Conservation (phyloP, 1,140 invertebrate genomes). For the Drosophila setifemur region DNA sequence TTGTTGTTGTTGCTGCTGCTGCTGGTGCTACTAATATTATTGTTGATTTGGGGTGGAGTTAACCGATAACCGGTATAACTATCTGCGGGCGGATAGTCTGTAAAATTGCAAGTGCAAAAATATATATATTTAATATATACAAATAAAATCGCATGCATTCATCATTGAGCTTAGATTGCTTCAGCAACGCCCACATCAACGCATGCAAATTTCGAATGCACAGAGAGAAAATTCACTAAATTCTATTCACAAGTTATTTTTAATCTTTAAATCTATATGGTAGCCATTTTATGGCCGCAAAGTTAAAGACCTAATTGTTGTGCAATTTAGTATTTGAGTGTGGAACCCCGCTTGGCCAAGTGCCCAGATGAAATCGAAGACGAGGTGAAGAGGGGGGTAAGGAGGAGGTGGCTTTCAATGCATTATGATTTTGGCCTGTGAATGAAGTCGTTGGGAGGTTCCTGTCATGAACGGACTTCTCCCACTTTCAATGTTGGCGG, state of each 20-base stretch:
- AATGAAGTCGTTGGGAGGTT: conserved; percentile 41
- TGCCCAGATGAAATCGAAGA: conserved; percentile 1
- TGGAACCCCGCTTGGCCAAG: conserved; percentile 12
- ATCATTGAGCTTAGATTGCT: conserved; percentile 66
- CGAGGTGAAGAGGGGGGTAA: not conserved
- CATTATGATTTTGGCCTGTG: conserved; percentile 15
- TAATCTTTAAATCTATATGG: not conserved
- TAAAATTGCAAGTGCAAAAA: conserved; percentile 31
- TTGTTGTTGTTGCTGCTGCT: conserved; percentile 86
- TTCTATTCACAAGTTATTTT: not conserved
- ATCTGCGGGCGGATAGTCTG: conserved; percentile 76
- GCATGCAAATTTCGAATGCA: conserved; percentile 24
- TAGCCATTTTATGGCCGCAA: not conserved
- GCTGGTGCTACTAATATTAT: conserved; percentile 89
- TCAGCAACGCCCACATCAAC: conserved; percentile 58
- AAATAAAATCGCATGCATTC: conserved; percentile 37
- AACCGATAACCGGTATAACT: conserved; percentile 80
- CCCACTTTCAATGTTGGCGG: conserved; percentile 33
- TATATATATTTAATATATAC: conserved; percentile 32
- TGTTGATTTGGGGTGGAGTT: conserved; percentile 84
- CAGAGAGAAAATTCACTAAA: conserved; percentile 1
- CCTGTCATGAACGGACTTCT: conserved; percentile 35
- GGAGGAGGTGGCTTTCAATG: not conserved
- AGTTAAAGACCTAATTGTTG: not conserved
- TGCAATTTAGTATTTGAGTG: not conserved